These are phyloP conservation scores for Tetragonula carbonaria DNA, from an alignment of 2,888 invertebrate species.

Conservation along the genomic window DNA sequence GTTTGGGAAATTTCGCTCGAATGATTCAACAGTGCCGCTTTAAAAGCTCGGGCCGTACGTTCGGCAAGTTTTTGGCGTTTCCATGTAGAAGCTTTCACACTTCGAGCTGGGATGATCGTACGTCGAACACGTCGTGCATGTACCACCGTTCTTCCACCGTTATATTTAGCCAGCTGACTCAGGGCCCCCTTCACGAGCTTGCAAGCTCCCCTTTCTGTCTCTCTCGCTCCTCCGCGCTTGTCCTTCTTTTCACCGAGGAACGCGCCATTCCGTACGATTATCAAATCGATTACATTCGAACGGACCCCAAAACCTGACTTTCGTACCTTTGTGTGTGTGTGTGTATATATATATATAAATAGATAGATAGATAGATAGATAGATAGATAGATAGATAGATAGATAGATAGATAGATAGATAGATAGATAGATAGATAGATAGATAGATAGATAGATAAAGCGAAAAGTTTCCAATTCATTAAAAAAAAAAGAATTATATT, in stretches of 20 bases:
- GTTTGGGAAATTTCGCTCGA: constrained; percentile 18
- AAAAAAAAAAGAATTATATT: too few relatives aligned
- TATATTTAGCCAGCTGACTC: constrained; percentile 76
- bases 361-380: too few relatives aligned
- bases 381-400: too few relatives aligned
- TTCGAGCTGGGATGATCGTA: constrained; percentile 58
- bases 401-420: too few relatives aligned
- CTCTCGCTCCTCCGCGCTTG: constrained; percentile 51
- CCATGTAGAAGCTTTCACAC: constrained; percentile 58
- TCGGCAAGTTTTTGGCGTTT: constrained; percentile 58
- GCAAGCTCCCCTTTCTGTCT: constrained; percentile 61
- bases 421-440: too few relatives aligned
- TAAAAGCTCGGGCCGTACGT: constrained; percentile 59
- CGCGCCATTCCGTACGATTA: constrained; percentile 52
- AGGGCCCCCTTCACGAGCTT: constrained; percentile 58
- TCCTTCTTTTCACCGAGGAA: constrained; percentile 43
- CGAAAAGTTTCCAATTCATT: too few relatives aligned
- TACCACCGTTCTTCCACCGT: constrained; percentile 50
- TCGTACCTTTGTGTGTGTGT: not conserved
- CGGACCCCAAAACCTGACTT: constrained; percentile 7
- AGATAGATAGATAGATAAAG: too few relatives aligned
- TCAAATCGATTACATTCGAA: constrained; percentile 58
- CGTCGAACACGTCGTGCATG: constrained; percentile 64
- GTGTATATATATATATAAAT: too few relatives aligned
- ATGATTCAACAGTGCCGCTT: constrained; percentile 62